Base-by-base conservation (phyloP, 2,113 vertebrate species). In the Pluvianellus socialis region DNA sequence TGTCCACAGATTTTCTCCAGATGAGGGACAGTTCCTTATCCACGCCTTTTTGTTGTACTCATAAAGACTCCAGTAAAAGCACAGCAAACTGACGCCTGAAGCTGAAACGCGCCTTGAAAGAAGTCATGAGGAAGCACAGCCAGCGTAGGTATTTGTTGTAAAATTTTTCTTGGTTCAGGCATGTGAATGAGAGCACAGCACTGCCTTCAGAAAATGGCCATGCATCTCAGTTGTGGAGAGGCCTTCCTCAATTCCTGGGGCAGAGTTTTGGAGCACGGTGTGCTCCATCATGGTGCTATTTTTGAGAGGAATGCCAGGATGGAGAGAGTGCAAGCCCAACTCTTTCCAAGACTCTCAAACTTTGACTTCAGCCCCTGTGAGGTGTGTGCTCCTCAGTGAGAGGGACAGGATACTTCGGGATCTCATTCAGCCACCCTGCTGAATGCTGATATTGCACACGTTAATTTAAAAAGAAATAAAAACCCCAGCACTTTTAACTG, bases 291-390 rank as follows among this genome's bases (percentile, higher is more conserved):
- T 21, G 10, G 12, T 55, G 13, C 19, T 16, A 23, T 62, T 55
- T 2, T 0, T 65, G 44, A 66, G 50, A 58, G 18, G 35, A 58
- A 42, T 2, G 0, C 20, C 33, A 52, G 19, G 28, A 52, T 18
- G 33, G 14, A 65, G 38, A 65, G 0, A 1, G 32, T 15, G 27
- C 58, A 33, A 72, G 6, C 27, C 3, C 2, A 0, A 28, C 12
- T 28, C 35, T 45, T 59, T 82, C 28, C 28, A 75, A 42, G 38
- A 38, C 30, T 63, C 55, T 63, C n/a, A 59, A 22, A 49, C 7
- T 80, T 68, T 49, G 9, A 58, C 16, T 75, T 92, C 38, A 59
- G 47, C 8, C n/a, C 12, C 9, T 65, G 30, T 44, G 50, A 84
- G 8, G 4, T 11, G 6, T 53, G 23, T 35, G 30, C 15, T 88